Percentiles rank a stretch among this genome's conserved stretches.
These are phyloP conservation scores for Taphrorychus bicolor DNA, from an alignment of 2,888 invertebrate species.

Conservation along the genomic window DNA sequence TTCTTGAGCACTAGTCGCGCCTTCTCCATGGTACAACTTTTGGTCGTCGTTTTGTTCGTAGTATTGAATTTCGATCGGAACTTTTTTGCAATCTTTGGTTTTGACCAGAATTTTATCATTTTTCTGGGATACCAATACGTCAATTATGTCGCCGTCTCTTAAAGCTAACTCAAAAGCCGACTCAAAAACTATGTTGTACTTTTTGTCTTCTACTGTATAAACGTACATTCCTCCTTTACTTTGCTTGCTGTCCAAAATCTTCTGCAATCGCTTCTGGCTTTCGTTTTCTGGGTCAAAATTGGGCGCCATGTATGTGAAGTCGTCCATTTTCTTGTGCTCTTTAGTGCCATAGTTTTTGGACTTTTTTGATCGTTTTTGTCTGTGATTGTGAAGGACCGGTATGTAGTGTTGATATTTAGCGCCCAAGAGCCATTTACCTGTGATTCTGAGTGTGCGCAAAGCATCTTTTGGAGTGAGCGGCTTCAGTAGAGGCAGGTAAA, in stretches of 20 bases:
- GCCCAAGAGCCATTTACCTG: conserved; percentile 77
- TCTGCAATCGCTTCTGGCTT: conserved; percentile 68
- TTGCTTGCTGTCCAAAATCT: conserved; percentile 67
- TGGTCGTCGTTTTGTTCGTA: conserved; percentile 51
- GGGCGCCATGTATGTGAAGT: conserved; percentile 79
- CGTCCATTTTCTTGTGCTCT: conserved; percentile 71
- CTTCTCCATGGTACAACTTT: conserved; percentile 74
- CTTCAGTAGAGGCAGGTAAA: conserved; percentile 82
- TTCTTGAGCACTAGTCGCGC: conserved; percentile 69
- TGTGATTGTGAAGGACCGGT: conserved; percentile 70
- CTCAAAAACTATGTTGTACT: conserved; percentile 77
- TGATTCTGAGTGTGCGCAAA: conserved; percentile 80
- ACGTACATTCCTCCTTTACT: conserved; percentile 68
- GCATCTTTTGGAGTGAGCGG: conserved; percentile 85
- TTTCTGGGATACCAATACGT: conserved; percentile 79
- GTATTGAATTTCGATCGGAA: conserved; percentile 65
- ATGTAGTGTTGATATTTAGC: conserved; percentile 82
- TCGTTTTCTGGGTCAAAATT: conserved; percentile 73
- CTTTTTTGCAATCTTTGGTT: conserved; percentile 75
- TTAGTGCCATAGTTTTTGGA: conserved; percentile 67
- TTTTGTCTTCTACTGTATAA: conserved; percentile 76
- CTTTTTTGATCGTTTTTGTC: conserved; percentile 56
- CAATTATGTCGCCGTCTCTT: conserved; percentile 77
- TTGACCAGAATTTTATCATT: conserved; percentile 77
- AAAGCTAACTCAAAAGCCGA: conserved; percentile 78